Evolutionary conservation across 2,797 vertebrate species (phyloP), one percentile per base, ranked within the genome.

Genomic region (Neostethus bicornis): DNA sequence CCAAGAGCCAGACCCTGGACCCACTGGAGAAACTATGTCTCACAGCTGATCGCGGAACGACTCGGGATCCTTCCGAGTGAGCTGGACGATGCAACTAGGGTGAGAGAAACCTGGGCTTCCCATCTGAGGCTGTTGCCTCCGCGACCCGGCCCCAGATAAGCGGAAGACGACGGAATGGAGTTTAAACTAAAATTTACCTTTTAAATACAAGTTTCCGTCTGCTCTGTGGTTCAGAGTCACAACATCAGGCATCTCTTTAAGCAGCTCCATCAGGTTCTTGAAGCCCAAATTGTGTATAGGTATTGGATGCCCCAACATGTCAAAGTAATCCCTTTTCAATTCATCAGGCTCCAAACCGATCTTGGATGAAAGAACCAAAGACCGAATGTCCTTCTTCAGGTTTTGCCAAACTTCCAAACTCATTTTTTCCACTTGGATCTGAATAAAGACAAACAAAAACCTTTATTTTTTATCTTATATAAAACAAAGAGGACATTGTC

Each of bases 331-430:
- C 11, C 61, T 61, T 48, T 84, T 92, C 69, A 99, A 89, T 50
- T 93, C 80, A 0, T 83, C 79, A 0, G 92, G 89, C 0, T 89
- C 86, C 66, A 97, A 53, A 1, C 94, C 95, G 7, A 83, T 61
- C 29, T 96, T 95, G 19, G 92, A 77, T 3, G 96, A 92, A 13
- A 93, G 77, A 14, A 99, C 92, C 58, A 97, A 87, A 0, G 94
- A 94, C 7, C 94, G 90, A 35, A 98, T 73, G 56, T 97, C 93
- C 58, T 94, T 98, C 85, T 94, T 94, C 75, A 98, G 73, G 16
- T 75, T 51, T 7, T 84, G 78, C 58, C 95, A 85, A 0, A 89
- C 79, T 1, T 86, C 91, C 51, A 92, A 89, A 63, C 88, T 89
- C 85, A 90, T 91, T 3, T 37, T 83, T 44, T 0, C 45, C 61